Evolutionary conservation across 1,140 invertebrate species (phyloP), one percentile per base, ranked within the genome.

Genomic region (Apis laboriosa): DNA sequence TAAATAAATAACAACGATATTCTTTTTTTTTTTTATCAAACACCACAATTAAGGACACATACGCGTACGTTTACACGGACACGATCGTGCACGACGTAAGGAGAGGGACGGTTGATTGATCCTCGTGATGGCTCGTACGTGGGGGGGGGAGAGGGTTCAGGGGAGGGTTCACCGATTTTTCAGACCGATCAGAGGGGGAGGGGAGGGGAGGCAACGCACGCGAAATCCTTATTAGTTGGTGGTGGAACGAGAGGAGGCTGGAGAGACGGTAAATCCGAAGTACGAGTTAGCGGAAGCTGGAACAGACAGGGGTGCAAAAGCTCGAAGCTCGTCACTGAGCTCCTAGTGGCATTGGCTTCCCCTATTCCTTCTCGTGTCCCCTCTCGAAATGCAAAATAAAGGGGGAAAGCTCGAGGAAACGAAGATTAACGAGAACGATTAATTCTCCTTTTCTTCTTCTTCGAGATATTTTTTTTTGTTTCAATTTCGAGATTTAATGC

Each of bases 181-280:
- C 78, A 43, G 53, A 84, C 43, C 67, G 77, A 84, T 88, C 56
- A 61, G 3, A 34, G 34, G 34, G 34, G 24, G 24, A 24, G 66
- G 49, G 17, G 56, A 34, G 64, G 49, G 24, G 19, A 60, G 67
- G 17, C 53, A 34, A 66, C 63, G 58, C 73, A 63, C 60, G 49
- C 49, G 72, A 74, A 19, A 56, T 71, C 60, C 61, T 53, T 70
- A 60, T 87, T 81, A 84, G 73, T 84, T 56, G 24, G 75, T 51
- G 24, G 75, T 43, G 77, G 83, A 60, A 83, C 76, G 76, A 80
- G 66, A 68, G 76, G 71, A 72, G 73, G 64, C 72, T 84, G 84
- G 89, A 89, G 87, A 89, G 84, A 91, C 88, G 87, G 88, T 90
- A 84, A 89, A 90, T 90, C 88, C 84, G 80, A 75, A 66, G 78